These are phyloP conservation scores for Anagyrus pseudococci DNA, from an alignment of 2,888 invertebrate species.

Conservation along the genomic window DNA sequence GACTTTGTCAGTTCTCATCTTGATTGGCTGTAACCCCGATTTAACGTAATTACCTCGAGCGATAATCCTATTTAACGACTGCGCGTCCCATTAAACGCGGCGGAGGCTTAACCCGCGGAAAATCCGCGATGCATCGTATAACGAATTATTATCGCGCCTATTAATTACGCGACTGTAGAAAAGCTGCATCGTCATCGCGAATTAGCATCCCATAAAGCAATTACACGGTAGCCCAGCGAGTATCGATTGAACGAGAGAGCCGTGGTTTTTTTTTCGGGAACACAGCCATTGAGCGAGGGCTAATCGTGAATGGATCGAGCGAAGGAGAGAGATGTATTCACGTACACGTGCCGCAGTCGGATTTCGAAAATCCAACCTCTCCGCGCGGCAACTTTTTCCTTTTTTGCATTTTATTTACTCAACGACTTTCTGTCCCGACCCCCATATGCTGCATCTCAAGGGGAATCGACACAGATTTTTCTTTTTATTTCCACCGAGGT, in stretches of 20 bases:
- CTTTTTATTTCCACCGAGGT: background rate
- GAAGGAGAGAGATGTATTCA: conserved; percentile 1
- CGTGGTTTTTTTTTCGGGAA: background rate
- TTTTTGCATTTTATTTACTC: background rate
- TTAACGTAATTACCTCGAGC: too few species aligned
- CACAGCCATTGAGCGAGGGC: background rate
- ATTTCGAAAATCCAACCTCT: background rate
- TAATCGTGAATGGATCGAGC: conserved; percentile 25
- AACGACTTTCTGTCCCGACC: background rate
- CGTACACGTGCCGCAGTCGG: conserved; percentile 1
- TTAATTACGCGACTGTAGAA: too few species aligned
- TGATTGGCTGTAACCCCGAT: too few species aligned
- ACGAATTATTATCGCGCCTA: too few species aligned
- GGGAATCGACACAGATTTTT: background rate
- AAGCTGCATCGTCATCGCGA: too few species aligned
- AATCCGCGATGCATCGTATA: too few species aligned
- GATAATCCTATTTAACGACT: too few species aligned
- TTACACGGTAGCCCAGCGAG: too few species aligned
- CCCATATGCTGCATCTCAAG: background rate
- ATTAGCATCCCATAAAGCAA: too few species aligned
- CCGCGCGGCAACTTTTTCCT: background rate
- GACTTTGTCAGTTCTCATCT: too few species aligned
- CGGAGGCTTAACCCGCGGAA: too few species aligned
- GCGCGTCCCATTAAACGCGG: too few species aligned
- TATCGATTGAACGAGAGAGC: background rate